Evolutionary conservation across 30 jellyfish, hydroid and myxozoan species (phyloP).

Genomic region (Sanderia malayensis): DNA sequence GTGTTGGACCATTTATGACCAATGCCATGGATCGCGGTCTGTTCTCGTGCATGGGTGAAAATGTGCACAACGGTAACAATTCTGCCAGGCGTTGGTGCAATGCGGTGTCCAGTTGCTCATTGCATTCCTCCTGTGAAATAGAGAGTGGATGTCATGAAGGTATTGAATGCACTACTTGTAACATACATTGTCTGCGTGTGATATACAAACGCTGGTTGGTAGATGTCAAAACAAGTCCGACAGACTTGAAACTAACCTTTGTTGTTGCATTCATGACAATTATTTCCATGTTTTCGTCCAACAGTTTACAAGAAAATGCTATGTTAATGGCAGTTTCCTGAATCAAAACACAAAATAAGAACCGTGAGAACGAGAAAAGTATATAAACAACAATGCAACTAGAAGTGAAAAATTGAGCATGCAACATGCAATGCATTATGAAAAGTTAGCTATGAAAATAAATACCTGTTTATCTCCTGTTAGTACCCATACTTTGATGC

Average conservation of each 20-base stretch:
- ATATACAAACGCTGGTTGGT: no score
- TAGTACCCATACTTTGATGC: slow-evolving; percentile 90
- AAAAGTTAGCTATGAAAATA: no score
- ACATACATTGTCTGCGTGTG: no score
- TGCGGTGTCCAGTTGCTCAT: slow-evolving; percentile 71
- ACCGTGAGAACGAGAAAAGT: no score
- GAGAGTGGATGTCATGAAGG: no score
- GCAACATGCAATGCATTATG: no score
- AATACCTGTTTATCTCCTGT: slow-evolving; percentile 98
- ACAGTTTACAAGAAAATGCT: slow-evolving; percentile 84
- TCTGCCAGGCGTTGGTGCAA: slow-evolving; percentile 48
- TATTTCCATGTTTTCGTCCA: slow-evolving; percentile 83
- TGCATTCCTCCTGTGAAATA: slow-evolving; percentile 63
- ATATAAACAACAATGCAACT: no score
- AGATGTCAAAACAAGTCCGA: no score
- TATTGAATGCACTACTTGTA: no score
- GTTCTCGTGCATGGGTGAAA: slow-evolving; percentile 38
- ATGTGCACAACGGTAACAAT: slow-evolving; percentile 47
- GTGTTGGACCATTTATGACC: slow-evolving; percentile 78
- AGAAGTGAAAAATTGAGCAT: no score
- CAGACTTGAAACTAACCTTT: no score
- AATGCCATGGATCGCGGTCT: slow-evolving; percentile 67
- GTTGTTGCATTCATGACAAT: slow-evolving; percentile 59
- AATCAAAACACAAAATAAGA: no score
- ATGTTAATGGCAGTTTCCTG: slow-evolving; percentile 95